Evolutionary conservation across 2,888 invertebrate genomes (phyloP).

Genomic region (Drosophila ochracea): DNA sequence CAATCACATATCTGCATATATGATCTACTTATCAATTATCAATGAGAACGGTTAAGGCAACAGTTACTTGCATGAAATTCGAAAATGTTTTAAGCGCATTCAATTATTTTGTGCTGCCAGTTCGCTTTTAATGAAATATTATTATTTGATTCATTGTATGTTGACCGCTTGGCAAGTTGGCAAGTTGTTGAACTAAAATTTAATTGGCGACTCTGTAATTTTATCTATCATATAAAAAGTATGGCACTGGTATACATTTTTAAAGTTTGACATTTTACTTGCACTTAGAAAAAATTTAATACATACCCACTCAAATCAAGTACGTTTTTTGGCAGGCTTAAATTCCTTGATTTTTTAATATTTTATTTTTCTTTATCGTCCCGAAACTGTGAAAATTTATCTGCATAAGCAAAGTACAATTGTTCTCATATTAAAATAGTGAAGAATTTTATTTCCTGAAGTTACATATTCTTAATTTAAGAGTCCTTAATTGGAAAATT

Average conservation of each 20-base stretch:
- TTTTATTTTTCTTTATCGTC: too few species aligned
- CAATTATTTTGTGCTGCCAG: constrained; percentile 8
- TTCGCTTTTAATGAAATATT: neutral
- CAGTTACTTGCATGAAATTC: constrained; percentile 5
- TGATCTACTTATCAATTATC: constrained; percentile 10
- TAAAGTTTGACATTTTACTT: neutral
- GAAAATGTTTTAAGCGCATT: constrained; percentile 1
- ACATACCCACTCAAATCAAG: neutral
- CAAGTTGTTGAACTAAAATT: too few species aligned
- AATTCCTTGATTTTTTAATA: neutral
- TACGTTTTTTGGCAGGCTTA: neutral
- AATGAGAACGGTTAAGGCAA: constrained; percentile 31
- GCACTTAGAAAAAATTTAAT: neutral
- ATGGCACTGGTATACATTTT: neutral
- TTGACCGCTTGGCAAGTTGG: too few species aligned
- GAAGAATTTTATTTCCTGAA: too few species aligned
- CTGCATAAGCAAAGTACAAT: too few species aligned
- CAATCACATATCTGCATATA: constrained; percentile 1
- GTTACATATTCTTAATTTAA: too few species aligned
- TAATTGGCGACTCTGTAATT: too few species aligned
- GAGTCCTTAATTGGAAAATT: too few species aligned
- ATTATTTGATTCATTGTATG: too few species aligned
- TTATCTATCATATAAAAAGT: too few species aligned
- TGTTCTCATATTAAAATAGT: too few species aligned
- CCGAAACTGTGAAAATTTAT: too few species aligned